Base-by-base conservation (phyloP, 2,113 vertebrate genomes). In the Antennarius striatus region DNA sequence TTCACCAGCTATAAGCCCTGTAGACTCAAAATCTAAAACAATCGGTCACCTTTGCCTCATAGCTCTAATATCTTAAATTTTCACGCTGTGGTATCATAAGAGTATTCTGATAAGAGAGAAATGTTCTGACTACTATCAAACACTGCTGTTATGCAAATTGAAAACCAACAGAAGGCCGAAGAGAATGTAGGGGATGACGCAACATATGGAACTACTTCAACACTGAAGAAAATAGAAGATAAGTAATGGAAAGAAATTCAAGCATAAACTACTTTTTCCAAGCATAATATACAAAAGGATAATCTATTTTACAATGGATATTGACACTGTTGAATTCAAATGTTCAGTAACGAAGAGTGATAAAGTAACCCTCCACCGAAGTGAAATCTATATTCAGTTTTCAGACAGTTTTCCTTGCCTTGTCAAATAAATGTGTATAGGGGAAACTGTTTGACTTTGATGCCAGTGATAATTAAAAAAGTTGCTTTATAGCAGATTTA, bases 81-180 rank as follows among this genome's bases (percentile, higher is more conserved):
- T 50, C 52, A n/a, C 59, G 45, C 55, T 40, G 30, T 6, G 7
- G 6, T 40, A 59, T 40, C 5, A 39, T 40, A 43, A 67, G 13
- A 22, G 39, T 71, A 32, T 47, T 28, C n/a, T 56, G 68, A 80
- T 77, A 63, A 72, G 66, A 73, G 66, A 28, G 10, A 45, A 56
- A 61, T 6, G 43, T 9, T 75, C 60, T 65, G 59, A 22, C 2
- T 63, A 17, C 71, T 74, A 83, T 88, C 77, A 72, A 64, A 71
- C 51, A 2, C 6, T 10, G 22, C 62, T 56, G 52, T 46, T 74
- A 86, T 81, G 80, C 75, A 89, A 90, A 91, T 56, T 63, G 12
- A 22, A 51, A 14, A 4, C 47, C 52, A 73, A 61, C 3, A 22
- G 32, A 28, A 10, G 14, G 15, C 6, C 4, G 28, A 63, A 0